Evolutionary conservation across 1,140 invertebrate species (phyloP), one percentile per base, ranked within the genome.

Genomic region (Drosophila lacertosa): DNA sequence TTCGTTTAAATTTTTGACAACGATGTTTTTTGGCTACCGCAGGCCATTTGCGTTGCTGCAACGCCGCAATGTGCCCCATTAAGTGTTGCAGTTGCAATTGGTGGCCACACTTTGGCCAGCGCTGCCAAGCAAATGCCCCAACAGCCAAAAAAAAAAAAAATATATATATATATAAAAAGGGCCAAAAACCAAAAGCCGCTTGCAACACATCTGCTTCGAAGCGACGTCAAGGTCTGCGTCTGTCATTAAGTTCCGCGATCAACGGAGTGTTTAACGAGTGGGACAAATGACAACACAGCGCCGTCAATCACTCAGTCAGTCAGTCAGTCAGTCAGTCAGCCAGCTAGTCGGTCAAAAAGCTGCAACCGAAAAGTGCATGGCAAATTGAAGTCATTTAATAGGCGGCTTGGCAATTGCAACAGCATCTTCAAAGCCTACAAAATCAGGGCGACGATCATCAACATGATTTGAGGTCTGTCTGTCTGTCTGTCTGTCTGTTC

Each of bases 21-120:
- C 32, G 15, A 32, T 16, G n/a, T 22, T 10, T 10, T 22, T 13
- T 16, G 3, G 37, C 59, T 29, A 40, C 58, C 51, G 44, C 15
- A 33, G 22, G 48, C 18, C 5, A 33, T 42, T 40, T n/a, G 24
- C 7, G 44, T 50, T 69, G 51, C 22, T 37, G 67, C 60, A 65
- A 44, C 45, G 33, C 22, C 5, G 40, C 33, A 40, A 15, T 18
- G 11, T 57, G 53, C 32, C 60, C 68, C 68, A 66, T 66, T 59
- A 66, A 67, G 53, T 67, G 68, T 59, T 66, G 68, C 68, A 72
- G 63, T 72, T 72, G 69, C 64, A 67, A 72, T 72, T 72, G 47
- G 48, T 47, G 64, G 69, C 69, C 60, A 67, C 69, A 67, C 69
- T 67, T 66, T 48, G 33, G 53, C 63, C 47, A 54, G 45, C 53